Percentiles rank a stretch among this genome's conserved stretches.
phyloP scores from a whole-genome alignment of 2,797 vertebrate genomes.

The Danio tinwini region DNA sequence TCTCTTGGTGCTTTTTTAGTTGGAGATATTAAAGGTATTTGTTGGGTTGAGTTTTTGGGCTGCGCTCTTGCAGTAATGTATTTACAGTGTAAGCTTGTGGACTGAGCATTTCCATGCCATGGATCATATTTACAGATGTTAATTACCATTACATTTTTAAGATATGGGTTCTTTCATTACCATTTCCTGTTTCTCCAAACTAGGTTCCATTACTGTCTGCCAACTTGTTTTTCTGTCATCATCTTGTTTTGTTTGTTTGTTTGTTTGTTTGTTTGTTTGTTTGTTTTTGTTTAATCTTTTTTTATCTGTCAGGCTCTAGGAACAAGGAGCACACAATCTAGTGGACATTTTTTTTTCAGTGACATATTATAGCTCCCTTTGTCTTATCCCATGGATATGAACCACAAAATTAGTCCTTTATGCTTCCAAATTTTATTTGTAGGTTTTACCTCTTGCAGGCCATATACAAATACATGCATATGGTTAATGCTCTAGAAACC shows the following conservation, averaged over 20 bases:
- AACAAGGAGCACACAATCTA: conserved; percentile 30
- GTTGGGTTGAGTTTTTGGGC: not conserved
- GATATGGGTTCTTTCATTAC: not conserved
- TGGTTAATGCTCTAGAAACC: not conserved
- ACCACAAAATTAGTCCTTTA: not conserved
- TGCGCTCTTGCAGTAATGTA: not conserved
- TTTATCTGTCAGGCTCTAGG: conserved; percentile 40
- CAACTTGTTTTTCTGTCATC: conserved; percentile 15
- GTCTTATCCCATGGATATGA: not conserved
- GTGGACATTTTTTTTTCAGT: conserved; percentile 1
- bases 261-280: not conserved
- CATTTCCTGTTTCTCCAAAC: conserved; percentile 32
- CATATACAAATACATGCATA: not conserved
- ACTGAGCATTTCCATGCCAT: conserved; percentile 2
- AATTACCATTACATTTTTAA: not conserved
- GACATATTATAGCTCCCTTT: not conserved
- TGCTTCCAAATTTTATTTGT: not conserved
- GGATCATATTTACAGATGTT: not conserved
- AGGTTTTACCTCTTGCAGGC: not conserved
- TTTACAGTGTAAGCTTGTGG: not conserved
- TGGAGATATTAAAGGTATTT: not conserved
- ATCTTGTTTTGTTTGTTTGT: conserved; percentile 31
- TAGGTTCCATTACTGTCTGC: conserved; percentile 31
- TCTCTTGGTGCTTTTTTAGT: not conserved
- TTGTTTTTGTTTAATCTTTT: not conserved